Evolutionary conservation across 2,888 invertebrate species (phyloP).

Genomic region (Platerodrilus igneus): DNA sequence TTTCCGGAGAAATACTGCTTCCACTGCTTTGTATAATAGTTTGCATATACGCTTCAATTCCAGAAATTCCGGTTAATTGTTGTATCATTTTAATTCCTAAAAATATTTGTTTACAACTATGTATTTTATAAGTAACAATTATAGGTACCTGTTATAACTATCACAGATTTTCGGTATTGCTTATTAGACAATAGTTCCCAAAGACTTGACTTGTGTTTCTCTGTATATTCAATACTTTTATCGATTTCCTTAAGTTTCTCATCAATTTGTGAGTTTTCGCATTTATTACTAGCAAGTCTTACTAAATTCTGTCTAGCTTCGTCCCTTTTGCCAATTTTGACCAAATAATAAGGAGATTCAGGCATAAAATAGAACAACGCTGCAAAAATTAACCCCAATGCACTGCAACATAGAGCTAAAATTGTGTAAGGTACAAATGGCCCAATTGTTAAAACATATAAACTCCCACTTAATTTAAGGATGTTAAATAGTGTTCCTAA

Average conservation of each 20-base stretch:
- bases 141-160: slow-evolving; percentile 48
- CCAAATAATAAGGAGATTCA: slow-evolving; percentile 48
- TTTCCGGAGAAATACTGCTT: slow-evolving; percentile 51
- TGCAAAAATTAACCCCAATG: slow-evolving; percentile 42
- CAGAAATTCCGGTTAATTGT: slow-evolving; percentile 57
- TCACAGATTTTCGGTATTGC: slow-evolving; percentile 38
- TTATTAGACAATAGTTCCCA: slow-evolving; percentile 38
- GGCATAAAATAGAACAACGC: slow-evolving; percentile 46
- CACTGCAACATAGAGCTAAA: slow-evolving; percentile 39
- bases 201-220: slow-evolving; percentile 39
- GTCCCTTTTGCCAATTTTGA: slow-evolving; percentile 39
- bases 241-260: slow-evolving; percentile 30
- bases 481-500: slow-evolving; percentile 41
- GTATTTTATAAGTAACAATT: no score
- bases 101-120: slow-evolving; percentile 17
- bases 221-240: slow-evolving; percentile 39
- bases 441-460: slow-evolving; percentile 44
- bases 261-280: slow-evolving; percentile 37
- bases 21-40: slow-evolving; percentile 55
- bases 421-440: slow-evolving; percentile 43
- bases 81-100: slow-evolving; percentile 56
- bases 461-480: slow-evolving; percentile 44
- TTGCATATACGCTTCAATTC: slow-evolving; percentile 59
- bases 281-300: slow-evolving; percentile 14
- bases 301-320: slow-evolving; percentile 39